Base-by-base conservation (phyloP, 2,113 vertebrate species). In the Probosciger aterrimus region DNA sequence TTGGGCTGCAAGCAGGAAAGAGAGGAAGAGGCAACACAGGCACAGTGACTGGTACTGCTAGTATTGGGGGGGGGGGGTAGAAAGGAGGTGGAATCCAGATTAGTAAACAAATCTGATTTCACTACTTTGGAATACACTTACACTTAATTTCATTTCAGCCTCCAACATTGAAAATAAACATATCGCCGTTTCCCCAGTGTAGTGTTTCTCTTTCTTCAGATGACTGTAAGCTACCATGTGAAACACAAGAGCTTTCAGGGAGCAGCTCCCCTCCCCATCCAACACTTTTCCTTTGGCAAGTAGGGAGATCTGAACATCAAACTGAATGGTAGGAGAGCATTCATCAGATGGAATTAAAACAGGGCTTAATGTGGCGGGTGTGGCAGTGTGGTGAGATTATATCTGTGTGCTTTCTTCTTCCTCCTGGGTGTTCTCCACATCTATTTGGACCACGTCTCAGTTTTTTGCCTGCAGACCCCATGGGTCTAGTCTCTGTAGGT, bases 171-270 rank as follows among this genome's bases (percentile, higher is more conserved):
- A 75, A 76, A 88, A 64, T 46, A 77, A 77, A 75, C 2, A 14
- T 27, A 65, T 25, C 0, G 0, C 23, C 47, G 18, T 39, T 73
- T 69, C 65, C 88, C 59, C 64, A 74, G 33, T 1, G 0, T 1
- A 0, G 62, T 1, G 0, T 43, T 84, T 17, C 64, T 86, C 13
- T 41, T 65, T 62, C 52, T 71, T 55, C 65, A 50, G 43, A 55
- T 0, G 3, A 37, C n/a, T 3, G 27, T 12, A 41, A 91, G 65
- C 55, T 57, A 50, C 77, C 7, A 1, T 11, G 49, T 44, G 92
- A 88, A 83, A 70, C 35, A n/a, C 37, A 73, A 27, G 43, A 55
- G 44, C 46, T 64, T 50, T 10, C 46, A 77, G 24, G 37, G 37
- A 93, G 90, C 43, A 78, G 71, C 25, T 90, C 55, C 80, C 62